Evolutionary conservation across 2,113 vertebrate genomes (phyloP).

Genomic region (Leucopternis melanops): DNA sequence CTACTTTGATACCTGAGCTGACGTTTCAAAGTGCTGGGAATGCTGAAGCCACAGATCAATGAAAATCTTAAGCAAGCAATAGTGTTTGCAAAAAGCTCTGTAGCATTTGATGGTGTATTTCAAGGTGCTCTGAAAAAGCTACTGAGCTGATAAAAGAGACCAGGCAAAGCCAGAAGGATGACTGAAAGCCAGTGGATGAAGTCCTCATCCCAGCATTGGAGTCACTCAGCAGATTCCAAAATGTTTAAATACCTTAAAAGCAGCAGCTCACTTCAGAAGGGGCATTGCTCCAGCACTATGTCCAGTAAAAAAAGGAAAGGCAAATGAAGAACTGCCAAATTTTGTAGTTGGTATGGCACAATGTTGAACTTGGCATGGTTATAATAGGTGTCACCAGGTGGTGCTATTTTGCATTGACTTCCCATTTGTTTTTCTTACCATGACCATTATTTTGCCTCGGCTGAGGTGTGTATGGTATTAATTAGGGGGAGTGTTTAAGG

Average conservation of each 20-base stretch:
- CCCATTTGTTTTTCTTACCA: background rate
- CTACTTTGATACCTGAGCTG: background rate
- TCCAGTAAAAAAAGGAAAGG: background rate
- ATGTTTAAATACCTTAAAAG: background rate
- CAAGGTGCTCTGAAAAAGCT: background rate
- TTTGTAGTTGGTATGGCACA: background rate
- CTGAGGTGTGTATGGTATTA: background rate
- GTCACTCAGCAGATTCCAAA: background rate
- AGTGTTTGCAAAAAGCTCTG: constrained; percentile 2
- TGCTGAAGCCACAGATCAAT: background rate
- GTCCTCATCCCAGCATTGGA: background rate
- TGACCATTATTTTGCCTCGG: background rate
- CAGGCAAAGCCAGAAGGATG: background rate
- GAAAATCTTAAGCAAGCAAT: background rate
- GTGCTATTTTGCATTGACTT: background rate
- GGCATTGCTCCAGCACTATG: background rate
- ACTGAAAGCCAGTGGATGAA: background rate
- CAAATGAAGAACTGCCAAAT: background rate
- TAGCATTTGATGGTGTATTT: background rate
- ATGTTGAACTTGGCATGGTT: background rate
- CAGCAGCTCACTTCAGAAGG: background rate
- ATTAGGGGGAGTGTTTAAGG: background rate
- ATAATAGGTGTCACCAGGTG: background rate
- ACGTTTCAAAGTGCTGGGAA: background rate
- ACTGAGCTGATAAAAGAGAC: background rate